Evolutionary conservation across 2,888 invertebrate species (phyloP), one percentile per base, ranked within the genome.

Genomic region (Mythimna pallens): DNA sequence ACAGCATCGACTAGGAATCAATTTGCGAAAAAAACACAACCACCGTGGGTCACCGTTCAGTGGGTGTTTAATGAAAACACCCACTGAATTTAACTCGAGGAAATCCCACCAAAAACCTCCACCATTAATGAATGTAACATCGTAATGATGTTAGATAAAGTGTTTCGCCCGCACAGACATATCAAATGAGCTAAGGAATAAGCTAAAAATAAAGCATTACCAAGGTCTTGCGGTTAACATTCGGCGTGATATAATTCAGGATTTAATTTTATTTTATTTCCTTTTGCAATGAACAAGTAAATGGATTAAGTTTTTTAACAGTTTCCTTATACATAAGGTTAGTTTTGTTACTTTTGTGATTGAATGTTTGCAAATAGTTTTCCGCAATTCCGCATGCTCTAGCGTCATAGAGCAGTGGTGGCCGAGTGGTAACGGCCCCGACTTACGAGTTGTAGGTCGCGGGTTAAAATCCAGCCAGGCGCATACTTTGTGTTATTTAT

Each of bases 171-270:
- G 63, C 70, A 25, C 73, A 70, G 22, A 54, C 20, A 36, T 64
- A 58, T 34, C 40, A 30, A 64, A 64, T 62, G 57, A 52, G 25
- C 62, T 68, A 2, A 59, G 58, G 43, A 40, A 70, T 66, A 58
- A 52, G 40, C 40, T 66, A 72, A 78, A 66, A 72, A 67, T 78
- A 78, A 73, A 55, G 58, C 73, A 67, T 64, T 67, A 54, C 50
- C 77, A 78, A 78, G 77, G 77, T 67, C 54, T 54, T n/a, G 25
- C 47, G n/a, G 34, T 63, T 47, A 63, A 58, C 20, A 14, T 61
- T 76, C 22, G 12, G 0, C 76, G n/a, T 59, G 4, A 63, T 69
- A 54, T 64, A 54, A 54, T 76, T 69, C 54, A 54, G 52, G 36
- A 36, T 59, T 76, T 75, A 20, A 34, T 76, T 36, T 25, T 1